Evolutionary conservation across 2,797 vertebrate species (phyloP), one percentile per base, ranked within the genome.

Genomic region (Gallinago stenura): DNA sequence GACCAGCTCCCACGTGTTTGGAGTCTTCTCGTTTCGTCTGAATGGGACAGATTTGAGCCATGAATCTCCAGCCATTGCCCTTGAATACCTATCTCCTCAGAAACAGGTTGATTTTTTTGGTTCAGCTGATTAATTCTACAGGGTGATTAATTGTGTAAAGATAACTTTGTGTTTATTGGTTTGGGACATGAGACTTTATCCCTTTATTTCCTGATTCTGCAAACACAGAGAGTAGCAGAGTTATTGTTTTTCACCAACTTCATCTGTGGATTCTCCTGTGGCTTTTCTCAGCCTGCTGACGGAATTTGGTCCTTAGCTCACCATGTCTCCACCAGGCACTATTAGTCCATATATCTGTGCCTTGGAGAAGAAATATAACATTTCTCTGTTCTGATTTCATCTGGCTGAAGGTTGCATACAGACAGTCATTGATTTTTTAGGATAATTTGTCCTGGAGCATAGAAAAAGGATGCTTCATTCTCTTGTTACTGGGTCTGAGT

Each of bases 151-250:
- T 41, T 73, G 31, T 20, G 5, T 68, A 65, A 73, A 70, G 71
- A 77, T 50, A 68, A 73, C 53, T 88, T 78, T 69, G 48, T 92
- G 57, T 95, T 95, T 90, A 76, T 89, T 51, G 33, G 61, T 91
- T 83, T 83, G 79, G 65, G 82, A 69, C n/a, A 22, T 31, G 18
- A 85, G 28, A 53, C 58, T 83, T 50, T 83, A 70, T 51, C 50
- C 57, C 62, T 85, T 71, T 69, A 2, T 88, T 89, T 93, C 65
- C 51, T 39, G n/a, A 30, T 76, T 60, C 61, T 81, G 65, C 72
- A 75, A 58, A 53, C 51, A 33, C 15, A n/a, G 37, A 15, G 25
- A 26, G 20, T 25, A n/a, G 78, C 31, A 60, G 33, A 10, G 12
- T 24, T 51, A 15, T 15, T 15, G 21, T 43, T 87, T 82, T 68